These are phyloP conservation scores for Megaleporinus macrocephalus DNA, from an alignment of 2,113 vertebrate genomes.

Conservation along the genomic window DNA sequence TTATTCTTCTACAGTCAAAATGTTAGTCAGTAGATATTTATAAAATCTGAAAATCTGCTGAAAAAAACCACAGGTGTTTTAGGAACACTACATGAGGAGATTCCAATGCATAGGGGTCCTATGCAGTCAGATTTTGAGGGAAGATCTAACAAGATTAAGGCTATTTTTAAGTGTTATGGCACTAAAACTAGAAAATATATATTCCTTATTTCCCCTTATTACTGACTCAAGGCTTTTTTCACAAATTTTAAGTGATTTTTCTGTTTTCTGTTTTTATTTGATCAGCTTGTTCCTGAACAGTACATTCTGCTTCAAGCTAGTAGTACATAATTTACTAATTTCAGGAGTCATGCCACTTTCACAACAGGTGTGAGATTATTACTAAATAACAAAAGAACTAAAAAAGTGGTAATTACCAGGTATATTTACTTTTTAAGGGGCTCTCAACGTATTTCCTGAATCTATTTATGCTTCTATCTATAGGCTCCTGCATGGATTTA, in stretches of 20 bases:
- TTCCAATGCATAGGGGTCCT: conserved; percentile 1
- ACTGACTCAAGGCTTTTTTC: neutral
- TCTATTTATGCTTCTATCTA: neutral
- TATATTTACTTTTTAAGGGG: neutral
- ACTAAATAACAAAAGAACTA: too few species aligned
- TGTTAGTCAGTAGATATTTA: conserved; percentile 38
- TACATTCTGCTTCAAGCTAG: neutral
- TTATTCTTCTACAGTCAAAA: conserved; percentile 42
- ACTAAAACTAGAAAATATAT: neutral
- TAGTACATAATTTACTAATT: neutral
- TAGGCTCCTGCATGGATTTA: neutral
- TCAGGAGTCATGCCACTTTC: too few species aligned
- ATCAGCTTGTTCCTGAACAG: neutral
- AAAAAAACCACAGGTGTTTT: conserved; percentile 7
- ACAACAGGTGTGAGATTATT: too few species aligned
- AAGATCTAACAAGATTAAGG: neutral
- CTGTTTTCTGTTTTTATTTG: too few species aligned
- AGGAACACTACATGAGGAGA: neutral
- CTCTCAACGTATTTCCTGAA: neutral
- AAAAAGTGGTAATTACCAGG: too few species aligned
- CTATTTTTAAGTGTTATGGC: neutral
- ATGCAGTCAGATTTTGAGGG: conserved; percentile 5
- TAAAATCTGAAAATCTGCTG: conserved; percentile 12
- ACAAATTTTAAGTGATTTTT: too few species aligned
- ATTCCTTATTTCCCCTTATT: neutral